These are phyloP conservation scores for Tonatia bakeri DNA, from an alignment of 2,113 vertebrate genomes.

Conservation along the genomic window DNA sequence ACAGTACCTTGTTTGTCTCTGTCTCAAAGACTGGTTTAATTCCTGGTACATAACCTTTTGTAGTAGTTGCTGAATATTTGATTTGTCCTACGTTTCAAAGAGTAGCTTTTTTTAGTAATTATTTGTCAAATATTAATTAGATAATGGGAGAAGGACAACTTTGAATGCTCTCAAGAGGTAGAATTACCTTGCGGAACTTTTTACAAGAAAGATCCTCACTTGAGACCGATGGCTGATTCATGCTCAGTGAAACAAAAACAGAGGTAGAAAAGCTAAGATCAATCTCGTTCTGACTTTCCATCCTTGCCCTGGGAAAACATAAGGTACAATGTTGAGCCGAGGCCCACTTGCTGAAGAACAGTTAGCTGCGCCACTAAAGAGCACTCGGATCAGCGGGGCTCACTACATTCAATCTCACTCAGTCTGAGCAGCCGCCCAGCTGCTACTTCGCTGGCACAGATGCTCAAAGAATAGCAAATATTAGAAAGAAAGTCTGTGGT, in stretches of 20 bases:
- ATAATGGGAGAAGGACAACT: background rate
- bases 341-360: slow-evolving; percentile 67
- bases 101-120: too few species aligned
- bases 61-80: background rate
- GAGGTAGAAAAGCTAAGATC: slow-evolving; percentile 64
- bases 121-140: background rate
- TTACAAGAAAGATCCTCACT: slow-evolving; percentile 16
- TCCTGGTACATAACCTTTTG: background rate
- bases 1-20: background rate
- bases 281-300: slow-evolving; percentile 59
- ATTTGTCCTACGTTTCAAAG: background rate
- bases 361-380: slow-evolving; percentile 64
- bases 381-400: slow-evolving; percentile 53
- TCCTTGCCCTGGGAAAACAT: slow-evolving; percentile 48
- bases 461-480: slow-evolving; percentile 3
- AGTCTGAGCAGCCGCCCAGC: slow-evolving; percentile 66
- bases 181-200: slow-evolving; percentile 2
- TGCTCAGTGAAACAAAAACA: slow-evolving; percentile 60
- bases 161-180: background rate
- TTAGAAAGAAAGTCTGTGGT: background rate
- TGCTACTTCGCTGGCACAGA: slow-evolving; percentile 34
- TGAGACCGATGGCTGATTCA: slow-evolving; percentile 59
- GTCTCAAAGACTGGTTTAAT: background rate
- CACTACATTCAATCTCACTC: slow-evolving; percentile 49
- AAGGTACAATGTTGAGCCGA: slow-evolving; percentile 54